Percentiles rank a stretch among this genome's conserved stretches.
These are phyloP conservation scores for Seriola dumerili DNA, from an alignment of 2,113 vertebrate species.

Conservation along the genomic window DNA sequence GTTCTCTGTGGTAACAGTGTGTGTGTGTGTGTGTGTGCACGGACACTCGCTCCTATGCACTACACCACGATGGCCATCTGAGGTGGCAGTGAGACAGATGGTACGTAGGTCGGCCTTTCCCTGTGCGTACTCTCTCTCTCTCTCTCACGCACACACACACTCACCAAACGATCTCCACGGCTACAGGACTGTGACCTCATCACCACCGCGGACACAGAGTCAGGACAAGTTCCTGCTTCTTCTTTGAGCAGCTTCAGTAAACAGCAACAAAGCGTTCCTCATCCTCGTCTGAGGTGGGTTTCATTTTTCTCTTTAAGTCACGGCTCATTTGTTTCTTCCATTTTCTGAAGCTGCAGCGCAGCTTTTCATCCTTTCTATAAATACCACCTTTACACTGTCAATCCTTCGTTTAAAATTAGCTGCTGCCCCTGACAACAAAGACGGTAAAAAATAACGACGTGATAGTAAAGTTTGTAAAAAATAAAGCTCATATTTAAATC, in stretches of 20 bases:
- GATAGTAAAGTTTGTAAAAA: background rate
- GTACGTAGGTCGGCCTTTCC: slow-evolving; percentile 69
- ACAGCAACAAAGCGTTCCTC: too few species aligned
- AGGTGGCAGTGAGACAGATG: slow-evolving; percentile 71
- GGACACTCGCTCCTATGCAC: slow-evolving; percentile 28
- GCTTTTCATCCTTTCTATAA: slow-evolving; percentile 26
- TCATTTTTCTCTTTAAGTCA: background rate
- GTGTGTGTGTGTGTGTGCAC: slow-evolving; percentile 9
- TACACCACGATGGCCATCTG: slow-evolving; percentile 57
- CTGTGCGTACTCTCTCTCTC: slow-evolving; percentile 7
- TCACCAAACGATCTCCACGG: background rate
- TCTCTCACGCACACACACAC: background rate
- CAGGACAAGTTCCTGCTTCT: background rate
- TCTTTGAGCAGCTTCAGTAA: background rate
- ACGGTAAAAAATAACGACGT: background rate
- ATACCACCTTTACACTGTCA: slow-evolving; percentile 27
- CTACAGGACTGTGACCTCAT: background rate
- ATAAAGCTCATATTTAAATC: background rate
- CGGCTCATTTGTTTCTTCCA: background rate
- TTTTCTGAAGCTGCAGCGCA: background rate
- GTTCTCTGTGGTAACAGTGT: slow-evolving; percentile 26
- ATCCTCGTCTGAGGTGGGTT: too few species aligned
- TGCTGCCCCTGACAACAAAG: slow-evolving; percentile 11
- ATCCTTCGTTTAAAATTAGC: slow-evolving; percentile 33
- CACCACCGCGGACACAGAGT: background rate